Evolutionary conservation across 1,140 invertebrate species (phyloP), one percentile per base, ranked within the genome.

Genomic region (Temnothorax nylanderi): DNA sequence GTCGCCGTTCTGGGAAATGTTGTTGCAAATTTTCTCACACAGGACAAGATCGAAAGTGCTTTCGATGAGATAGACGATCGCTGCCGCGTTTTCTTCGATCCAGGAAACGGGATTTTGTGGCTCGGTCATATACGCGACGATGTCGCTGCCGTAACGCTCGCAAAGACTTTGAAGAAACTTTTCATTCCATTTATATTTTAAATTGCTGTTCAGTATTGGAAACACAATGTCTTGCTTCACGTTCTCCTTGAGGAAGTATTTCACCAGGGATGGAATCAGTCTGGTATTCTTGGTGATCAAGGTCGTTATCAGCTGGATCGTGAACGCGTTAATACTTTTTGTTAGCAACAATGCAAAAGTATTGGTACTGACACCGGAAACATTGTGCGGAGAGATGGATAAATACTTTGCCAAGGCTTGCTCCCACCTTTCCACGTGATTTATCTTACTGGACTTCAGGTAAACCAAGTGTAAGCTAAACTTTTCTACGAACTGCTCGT

Each of bases 361-460:
- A 67, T 91, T 94, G 92, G 82, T 16, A 77, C 94, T 93, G 51
- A 97, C 93, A 21, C 89, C 87, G 3, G 89, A 87, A 21, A 96
- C 94, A 82, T 95, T 95, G 86, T 96, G 95, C 77, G 97, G 96
- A 94, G 96, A 97, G 51, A 93, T 95, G 56, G 95, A 88, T 41
- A 97, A 95, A 93, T 97, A 97, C 75, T 94, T 90, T 51, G 95
- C 90, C 10, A 97, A 92, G 56, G 94, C 90, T 16, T 91, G 92
- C 91, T 97, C 96, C 91, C 97, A 94, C 32, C 93, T 92, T 7
- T 95, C 60, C 96, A 91, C 87, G 95, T 96, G 7, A 94, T 91
- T 34, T 94, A 64, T 84, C 26, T 72, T 74, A 76, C 69, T 84
- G 11, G 2, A 56, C 84, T 94, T 94, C 0, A 95, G 82, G 18